These are phyloP conservation scores for Meiosimyza decipiens DNA, from an alignment of 2,888 invertebrate genomes.

Conservation along the genomic window DNA sequence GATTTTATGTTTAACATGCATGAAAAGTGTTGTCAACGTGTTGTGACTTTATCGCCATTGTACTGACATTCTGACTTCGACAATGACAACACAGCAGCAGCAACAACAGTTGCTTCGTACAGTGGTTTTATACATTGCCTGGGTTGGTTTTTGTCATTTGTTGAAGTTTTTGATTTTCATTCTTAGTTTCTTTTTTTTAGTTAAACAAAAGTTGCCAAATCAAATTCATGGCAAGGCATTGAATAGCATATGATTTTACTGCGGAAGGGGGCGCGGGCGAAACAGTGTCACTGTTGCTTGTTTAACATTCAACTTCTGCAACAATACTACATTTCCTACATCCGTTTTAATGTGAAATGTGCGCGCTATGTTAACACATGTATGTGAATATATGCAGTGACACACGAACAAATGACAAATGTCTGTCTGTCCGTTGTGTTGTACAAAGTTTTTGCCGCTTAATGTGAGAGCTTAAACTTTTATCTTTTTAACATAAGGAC, in stretches of 20 bases:
- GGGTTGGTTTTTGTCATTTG: background rate
- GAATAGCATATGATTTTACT: background rate
- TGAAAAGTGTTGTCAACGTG: conserved; percentile 27
- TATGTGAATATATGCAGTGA: too few relatives aligned
- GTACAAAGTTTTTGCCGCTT: too few relatives aligned
- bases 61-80: conserved; percentile 9
- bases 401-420: too few relatives aligned
- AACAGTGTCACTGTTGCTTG: conserved; percentile 13
- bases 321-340: conserved; percentile 27
- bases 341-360: conserved; percentile 4
- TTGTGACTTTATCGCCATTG: conserved; percentile 25
- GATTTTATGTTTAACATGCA: conserved; percentile 34
- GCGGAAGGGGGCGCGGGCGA: background rate
- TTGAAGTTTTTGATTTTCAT: background rate
- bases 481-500: too few relatives aligned
- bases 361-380: background rate
- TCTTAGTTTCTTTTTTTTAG: conserved; percentile 9
- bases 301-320: conserved; percentile 23
- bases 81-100: too few relatives aligned
- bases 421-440: too few relatives aligned
- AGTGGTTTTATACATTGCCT: conserved; percentile 5
- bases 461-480: too few relatives aligned
- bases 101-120: conserved; percentile 15
- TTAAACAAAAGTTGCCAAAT: conserved; percentile 20
- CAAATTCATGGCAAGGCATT: conserved; percentile 18